Evolutionary conservation across 2,797 vertebrate genomes (phyloP).

Genomic region (Pseudotriccus pelzelni): DNA sequence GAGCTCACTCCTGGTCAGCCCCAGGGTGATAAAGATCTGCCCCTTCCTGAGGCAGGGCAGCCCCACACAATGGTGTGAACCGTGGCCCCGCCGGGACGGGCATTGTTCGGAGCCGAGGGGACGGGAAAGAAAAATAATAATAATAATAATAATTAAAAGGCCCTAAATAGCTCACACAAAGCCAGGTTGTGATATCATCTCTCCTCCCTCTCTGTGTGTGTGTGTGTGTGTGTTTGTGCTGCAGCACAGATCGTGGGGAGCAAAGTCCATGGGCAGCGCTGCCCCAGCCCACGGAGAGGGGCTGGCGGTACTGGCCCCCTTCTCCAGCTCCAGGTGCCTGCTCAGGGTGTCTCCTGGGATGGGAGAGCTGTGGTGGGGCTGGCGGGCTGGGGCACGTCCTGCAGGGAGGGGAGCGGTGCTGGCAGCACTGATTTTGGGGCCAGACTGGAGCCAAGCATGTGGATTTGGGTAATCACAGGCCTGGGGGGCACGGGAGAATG

Average conservation of each 20-base stretch:
- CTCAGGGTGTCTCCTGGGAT: not conserved
- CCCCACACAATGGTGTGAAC: slow-evolving; percentile 69
- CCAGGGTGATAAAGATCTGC: slow-evolving; percentile 42
- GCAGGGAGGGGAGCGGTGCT: not conserved
- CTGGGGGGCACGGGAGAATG: not conserved
- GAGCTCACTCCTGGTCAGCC: not conserved
- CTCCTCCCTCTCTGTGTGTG: not conserved
- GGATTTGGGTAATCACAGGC: not conserved
- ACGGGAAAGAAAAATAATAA: slow-evolving; percentile 55
- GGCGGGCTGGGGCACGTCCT: not conserved
- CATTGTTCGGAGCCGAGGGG: slow-evolving; percentile 48
- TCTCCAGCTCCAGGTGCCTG: not conserved
- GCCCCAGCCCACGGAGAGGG: fast-evolving
- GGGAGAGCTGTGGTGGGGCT: not conserved
- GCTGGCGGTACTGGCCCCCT: not conserved
- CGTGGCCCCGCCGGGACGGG: fast-evolving
- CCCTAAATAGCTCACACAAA: slow-evolving; percentile 47
- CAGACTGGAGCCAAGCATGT: not conserved
- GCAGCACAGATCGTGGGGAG: not conserved
- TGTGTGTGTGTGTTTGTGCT: not conserved
- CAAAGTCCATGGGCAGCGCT: not conserved
- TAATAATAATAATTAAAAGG: slow-evolving; percentile 50
- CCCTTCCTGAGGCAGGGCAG: slow-evolving; percentile 43
- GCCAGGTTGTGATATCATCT: slow-evolving; percentile 25
- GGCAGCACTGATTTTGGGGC: not conserved